These are phyloP conservation scores for Urocynchramus pylzowi DNA, from an alignment of 2,113 vertebrate species.

Conservation along the genomic window DNA sequence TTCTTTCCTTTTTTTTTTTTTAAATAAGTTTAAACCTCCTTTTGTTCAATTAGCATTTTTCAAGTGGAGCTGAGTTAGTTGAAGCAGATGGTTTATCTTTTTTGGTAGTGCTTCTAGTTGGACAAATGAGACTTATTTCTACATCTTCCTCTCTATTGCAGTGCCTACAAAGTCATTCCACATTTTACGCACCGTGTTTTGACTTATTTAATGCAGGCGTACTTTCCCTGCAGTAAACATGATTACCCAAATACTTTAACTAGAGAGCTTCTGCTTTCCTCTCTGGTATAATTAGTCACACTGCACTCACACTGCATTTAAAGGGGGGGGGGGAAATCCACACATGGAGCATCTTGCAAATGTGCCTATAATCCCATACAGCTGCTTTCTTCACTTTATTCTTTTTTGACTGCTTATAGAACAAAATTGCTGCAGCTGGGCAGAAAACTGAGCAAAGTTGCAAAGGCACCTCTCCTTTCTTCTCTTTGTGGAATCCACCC, in stretches of 20 bases:
- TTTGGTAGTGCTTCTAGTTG: slow-evolving; percentile 73
- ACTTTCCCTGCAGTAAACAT: slow-evolving; percentile 79
- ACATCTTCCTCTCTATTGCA: slow-evolving; percentile 68
- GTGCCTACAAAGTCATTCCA: slow-evolving; percentile 72
- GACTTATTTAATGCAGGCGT: slow-evolving; percentile 81
- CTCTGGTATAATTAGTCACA: slow-evolving; percentile 76
- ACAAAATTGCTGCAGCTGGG: slow-evolving; percentile 59
- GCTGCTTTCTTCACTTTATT: slow-evolving; percentile 70
- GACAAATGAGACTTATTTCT: slow-evolving; percentile 79
- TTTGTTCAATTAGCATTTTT: slow-evolving; percentile 79
- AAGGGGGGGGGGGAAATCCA: slow-evolving; percentile 33
- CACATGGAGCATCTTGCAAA: slow-evolving; percentile 72
- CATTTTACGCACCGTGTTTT: slow-evolving; percentile 75
- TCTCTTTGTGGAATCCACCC: slow-evolving; percentile 52
- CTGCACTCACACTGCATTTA: slow-evolving; percentile 72
- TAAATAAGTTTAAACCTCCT: slow-evolving; percentile 68
- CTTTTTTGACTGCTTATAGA: slow-evolving; percentile 53
- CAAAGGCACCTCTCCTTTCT: slow-evolving; percentile 26
- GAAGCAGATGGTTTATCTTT: slow-evolving; percentile 84
- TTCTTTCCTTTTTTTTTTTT: not conserved
- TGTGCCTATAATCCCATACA: slow-evolving; percentile 69
- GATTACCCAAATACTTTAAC: slow-evolving; percentile 80
- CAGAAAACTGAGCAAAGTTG: slow-evolving; percentile 62
- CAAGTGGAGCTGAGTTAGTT: slow-evolving; percentile 75
- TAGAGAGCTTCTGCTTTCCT: slow-evolving; percentile 77